phyloP scores from a whole-genome alignment of 2,113 vertebrate species.

The Chaetorhynchus papuensis region DNA sequence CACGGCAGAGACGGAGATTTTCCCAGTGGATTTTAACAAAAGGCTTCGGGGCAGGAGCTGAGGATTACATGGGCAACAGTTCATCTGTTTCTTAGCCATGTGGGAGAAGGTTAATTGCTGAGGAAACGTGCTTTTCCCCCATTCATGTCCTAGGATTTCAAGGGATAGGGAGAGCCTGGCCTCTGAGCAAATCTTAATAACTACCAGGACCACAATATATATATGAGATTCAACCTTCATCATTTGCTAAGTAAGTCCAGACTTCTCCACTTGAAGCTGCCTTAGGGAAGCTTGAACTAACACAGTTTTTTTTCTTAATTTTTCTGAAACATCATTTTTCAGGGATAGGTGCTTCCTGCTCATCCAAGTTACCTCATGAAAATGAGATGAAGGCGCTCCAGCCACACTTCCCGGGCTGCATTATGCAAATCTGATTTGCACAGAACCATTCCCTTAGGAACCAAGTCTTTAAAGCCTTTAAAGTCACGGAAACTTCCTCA shows the following conservation, averaged over 20 bases:
- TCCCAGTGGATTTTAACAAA: neutral
- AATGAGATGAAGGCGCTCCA: neutral
- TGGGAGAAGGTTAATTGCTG: neutral
- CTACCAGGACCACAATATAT: neutral
- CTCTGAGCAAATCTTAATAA: neutral
- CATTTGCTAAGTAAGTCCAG: neutral
- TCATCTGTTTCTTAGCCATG: neutral
- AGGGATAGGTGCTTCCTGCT: neutral
- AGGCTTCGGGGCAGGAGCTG: neutral
- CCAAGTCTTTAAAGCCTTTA: neutral
- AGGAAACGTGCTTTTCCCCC: neutral
- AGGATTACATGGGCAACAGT: neutral
- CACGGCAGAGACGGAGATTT: neutral
- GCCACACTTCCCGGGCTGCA: neutral
- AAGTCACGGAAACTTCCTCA: neutral
- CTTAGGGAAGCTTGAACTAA: neutral
- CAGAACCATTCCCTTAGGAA: neutral
- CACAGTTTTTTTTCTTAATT: neutral
- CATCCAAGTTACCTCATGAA: neutral
- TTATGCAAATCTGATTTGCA: neutral
- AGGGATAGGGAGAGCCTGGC: neutral
- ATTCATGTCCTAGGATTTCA: neutral
- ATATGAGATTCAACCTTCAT: neutral
- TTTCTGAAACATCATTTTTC: neutral
- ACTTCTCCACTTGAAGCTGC: neutral